A percentile compares a stretch with the other conserved stretches of the same genome.
Conservation (phyloP, 2,113 vertebrate genomes). For the Pterocles burchelli region DNA sequence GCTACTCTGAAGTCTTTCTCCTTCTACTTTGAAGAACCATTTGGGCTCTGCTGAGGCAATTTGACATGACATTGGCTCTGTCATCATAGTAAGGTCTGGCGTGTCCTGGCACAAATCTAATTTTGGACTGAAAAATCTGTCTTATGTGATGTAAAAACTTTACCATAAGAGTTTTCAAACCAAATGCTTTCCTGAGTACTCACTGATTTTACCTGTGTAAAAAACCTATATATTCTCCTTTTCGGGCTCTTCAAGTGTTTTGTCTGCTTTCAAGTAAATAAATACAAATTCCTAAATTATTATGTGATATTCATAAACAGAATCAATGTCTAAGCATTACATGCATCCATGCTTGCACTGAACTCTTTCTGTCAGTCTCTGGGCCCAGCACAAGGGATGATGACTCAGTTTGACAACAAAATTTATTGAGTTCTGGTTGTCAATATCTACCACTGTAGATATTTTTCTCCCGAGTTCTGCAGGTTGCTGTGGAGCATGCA, state of each 20-base stretch:
- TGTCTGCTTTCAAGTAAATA: not conserved
- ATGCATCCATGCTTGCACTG: not conserved
- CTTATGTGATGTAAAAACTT: not conserved
- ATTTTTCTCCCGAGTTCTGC: not conserved
- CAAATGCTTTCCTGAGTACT: not conserved
- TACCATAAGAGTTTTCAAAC: not conserved
- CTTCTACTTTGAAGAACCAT: not conserved
- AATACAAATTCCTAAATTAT: not conserved
- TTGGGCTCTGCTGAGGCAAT: not conserved
- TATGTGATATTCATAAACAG: not conserved
- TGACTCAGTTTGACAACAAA: not conserved
- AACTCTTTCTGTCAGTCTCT: not conserved
- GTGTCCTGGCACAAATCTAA: not conserved
- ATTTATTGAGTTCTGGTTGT: not conserved
- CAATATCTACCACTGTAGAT: not conserved
- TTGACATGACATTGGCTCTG: not conserved
- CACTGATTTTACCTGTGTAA: not conserved
- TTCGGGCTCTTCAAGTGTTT: not conserved
- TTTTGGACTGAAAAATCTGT: not conserved
- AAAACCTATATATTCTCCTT: rapidly evolving
- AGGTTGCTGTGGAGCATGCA: not conserved
- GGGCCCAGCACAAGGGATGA: not conserved
- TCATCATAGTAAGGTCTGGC: not conserved
- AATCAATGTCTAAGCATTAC: not conserved
- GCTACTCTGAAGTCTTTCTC: not conserved